A percentile compares a stretch with the other conserved stretches of the same genome.
These are phyloP conservation scores for Nymphalis io DNA, from an alignment of 1,140 invertebrate genomes.

Conservation along the genomic window DNA sequence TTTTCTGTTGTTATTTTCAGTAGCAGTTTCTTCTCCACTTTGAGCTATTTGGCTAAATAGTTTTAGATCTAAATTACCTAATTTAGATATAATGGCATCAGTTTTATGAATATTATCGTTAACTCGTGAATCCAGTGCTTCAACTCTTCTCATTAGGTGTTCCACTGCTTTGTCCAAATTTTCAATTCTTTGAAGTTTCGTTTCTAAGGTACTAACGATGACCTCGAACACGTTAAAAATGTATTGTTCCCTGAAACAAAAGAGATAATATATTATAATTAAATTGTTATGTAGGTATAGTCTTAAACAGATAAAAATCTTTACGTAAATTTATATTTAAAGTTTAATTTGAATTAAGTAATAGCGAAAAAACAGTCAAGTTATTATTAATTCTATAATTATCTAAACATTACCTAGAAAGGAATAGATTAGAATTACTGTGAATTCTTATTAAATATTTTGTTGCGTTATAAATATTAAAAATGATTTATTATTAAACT, in stretches of 20 bases:
- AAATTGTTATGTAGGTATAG: too few species aligned
- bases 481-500: not conserved
- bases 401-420: too few species aligned
- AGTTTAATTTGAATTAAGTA: not conserved
- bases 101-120: slow-evolving; percentile 92
- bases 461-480: not conserved
- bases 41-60: slow-evolving; percentile 81
- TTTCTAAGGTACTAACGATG: slow-evolving; percentile 92
- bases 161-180: slow-evolving; percentile 93
- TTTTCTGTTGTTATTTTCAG: slow-evolving; percentile 59
- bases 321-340: too few species aligned
- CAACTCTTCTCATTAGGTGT: slow-evolving; percentile 90
- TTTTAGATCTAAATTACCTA: slow-evolving; percentile 87
- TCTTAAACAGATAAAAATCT: too few species aligned
- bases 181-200: slow-evolving; percentile 92
- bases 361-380: too few species aligned
- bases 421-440: not conserved
- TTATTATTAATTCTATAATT: too few species aligned
- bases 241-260: slow-evolving; percentile 91
- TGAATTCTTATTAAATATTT: not conserved
- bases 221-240: slow-evolving; percentile 94
- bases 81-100: slow-evolving; percentile 88
- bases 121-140: slow-evolving; percentile 88
- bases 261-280: slow-evolving; percentile 42
- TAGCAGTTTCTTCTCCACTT: slow-evolving; percentile 56